Evolutionary conservation across 1,140 invertebrate genomes (phyloP).

Genomic region (Drosophila sp.): DNA sequence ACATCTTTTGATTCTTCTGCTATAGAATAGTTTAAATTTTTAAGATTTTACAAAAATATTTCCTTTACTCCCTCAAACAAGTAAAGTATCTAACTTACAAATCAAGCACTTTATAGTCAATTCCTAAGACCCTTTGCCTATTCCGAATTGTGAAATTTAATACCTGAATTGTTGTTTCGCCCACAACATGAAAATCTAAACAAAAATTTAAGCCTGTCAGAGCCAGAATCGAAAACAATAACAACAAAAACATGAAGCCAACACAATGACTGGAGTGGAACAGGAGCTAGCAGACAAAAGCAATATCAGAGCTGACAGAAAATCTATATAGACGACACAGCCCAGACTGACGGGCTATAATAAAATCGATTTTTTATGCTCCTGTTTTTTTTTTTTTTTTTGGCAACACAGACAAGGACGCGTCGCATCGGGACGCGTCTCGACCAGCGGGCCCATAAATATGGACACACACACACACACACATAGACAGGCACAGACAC

Average conservation of each 20-base stretch:
- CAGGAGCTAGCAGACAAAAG: slow-evolving; percentile 44
- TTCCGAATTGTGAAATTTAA: slow-evolving; percentile 43
- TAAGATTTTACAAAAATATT: no score
- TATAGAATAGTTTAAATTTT: no score
- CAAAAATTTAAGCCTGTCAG: slow-evolving; percentile 63
- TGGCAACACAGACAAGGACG: slow-evolving; percentile 63
- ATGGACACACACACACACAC: slow-evolving; percentile 36
- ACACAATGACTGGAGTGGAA: slow-evolving; percentile 6
- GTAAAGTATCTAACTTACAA: no score
- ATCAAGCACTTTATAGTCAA: no score
- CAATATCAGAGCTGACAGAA: slow-evolving; percentile 72
- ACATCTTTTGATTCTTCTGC: no score
- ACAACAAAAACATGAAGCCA: neutral
- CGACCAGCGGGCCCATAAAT: slow-evolving; percentile 67
- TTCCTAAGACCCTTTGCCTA: neutral
- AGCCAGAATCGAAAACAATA: slow-evolving; percentile 19
- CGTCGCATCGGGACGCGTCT: slow-evolving; percentile 58
- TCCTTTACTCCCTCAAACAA: no score
- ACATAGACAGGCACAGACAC: slow-evolving; percentile 17
- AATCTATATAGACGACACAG: slow-evolving; percentile 66
- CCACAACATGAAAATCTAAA: slow-evolving; percentile 31
- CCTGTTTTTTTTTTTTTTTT: slow-evolving; percentile 23
- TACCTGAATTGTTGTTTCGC: slow-evolving; percentile 1
- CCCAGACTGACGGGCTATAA: slow-evolving; percentile 67
- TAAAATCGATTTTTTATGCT: slow-evolving; percentile 78